Evolutionary conservation across 2,113 vertebrate genomes (phyloP).

Genomic region (Oplegnathus fasciatus): DNA sequence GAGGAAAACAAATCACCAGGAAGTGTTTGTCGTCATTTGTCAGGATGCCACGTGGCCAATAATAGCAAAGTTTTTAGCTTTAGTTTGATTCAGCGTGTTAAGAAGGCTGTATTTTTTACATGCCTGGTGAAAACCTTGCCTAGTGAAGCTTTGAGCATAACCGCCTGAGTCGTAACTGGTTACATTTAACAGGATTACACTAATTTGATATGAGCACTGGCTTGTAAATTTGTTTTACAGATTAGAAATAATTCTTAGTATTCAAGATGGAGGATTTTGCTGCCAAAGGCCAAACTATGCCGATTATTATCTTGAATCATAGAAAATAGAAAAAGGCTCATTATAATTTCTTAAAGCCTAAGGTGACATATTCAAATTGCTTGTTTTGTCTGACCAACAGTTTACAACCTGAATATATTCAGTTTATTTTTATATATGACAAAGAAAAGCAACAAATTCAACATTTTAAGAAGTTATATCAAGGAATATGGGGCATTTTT

Average conservation of each 20-base stretch:
- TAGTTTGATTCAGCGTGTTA: background rate
- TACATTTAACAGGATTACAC: constrained; percentile 31
- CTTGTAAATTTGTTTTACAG: constrained; percentile 5
- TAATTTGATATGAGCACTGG: constrained; percentile 27
- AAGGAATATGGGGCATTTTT: background rate
- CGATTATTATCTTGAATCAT: constrained; percentile 30
- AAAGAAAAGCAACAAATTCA: background rate
- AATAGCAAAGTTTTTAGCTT: background rate
- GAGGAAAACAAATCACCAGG: background rate
- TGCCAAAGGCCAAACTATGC: constrained; percentile 4
- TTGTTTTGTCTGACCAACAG: background rate
- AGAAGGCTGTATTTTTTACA: background rate
- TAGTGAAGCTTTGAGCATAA: background rate
- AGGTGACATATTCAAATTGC: background rate
- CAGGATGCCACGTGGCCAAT: background rate
- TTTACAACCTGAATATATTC: background rate
- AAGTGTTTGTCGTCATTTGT: background rate
- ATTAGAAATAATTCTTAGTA: background rate
- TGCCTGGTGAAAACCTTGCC: background rate
- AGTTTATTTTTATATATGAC: background rate
- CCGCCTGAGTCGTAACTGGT: background rate
- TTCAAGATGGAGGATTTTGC: constrained; percentile 20
- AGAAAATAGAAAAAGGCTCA: background rate
- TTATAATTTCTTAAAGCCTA: background rate
- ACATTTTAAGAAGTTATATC: background rate